These are phyloP conservation scores for Sialis lutaria DNA, from an alignment of 2,888 invertebrate species.

Conservation along the genomic window DNA sequence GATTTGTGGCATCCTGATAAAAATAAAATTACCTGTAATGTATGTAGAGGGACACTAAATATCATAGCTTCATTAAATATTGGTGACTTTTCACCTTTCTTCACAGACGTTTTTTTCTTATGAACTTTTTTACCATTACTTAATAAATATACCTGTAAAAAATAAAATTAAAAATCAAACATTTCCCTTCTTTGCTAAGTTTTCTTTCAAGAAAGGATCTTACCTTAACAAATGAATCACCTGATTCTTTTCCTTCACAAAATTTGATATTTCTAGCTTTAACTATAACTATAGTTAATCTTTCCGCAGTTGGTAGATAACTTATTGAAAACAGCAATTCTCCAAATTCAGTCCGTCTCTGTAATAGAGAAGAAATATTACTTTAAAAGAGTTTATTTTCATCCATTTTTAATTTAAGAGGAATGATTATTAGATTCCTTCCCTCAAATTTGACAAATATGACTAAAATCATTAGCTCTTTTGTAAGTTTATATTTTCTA, in stretches of 20 bases:
- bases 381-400: not conserved
- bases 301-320: conserved; percentile 66
- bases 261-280: conserved; percentile 59
- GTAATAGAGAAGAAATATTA: conserved; percentile 10
- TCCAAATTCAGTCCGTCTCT: conserved; percentile 51
- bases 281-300: conserved; percentile 57
- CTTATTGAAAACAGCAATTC: conserved; percentile 69
- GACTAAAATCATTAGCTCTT: too few relatives aligned
- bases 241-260: conserved; percentile 30
- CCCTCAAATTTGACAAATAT: too few relatives aligned
- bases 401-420: not conserved
- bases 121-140: conserved; percentile 66
- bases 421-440: not conserved
- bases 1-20: not conserved
- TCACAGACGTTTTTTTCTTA: conserved; percentile 64
- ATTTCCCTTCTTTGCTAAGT: not conserved
- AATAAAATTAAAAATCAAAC: not conserved
- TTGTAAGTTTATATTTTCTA: too few relatives aligned
- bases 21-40: conserved; percentile 35
- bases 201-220: conserved; percentile 1
- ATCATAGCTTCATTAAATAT: conserved; percentile 76
- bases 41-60: conserved; percentile 59
- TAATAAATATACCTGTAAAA: conserved; percentile 49
- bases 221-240: conserved; percentile 65
- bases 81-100: conserved; percentile 54